phyloP scores from a whole-genome alignment of 2,797 vertebrate species.

The Paratrypauchen microcephalus region DNA sequence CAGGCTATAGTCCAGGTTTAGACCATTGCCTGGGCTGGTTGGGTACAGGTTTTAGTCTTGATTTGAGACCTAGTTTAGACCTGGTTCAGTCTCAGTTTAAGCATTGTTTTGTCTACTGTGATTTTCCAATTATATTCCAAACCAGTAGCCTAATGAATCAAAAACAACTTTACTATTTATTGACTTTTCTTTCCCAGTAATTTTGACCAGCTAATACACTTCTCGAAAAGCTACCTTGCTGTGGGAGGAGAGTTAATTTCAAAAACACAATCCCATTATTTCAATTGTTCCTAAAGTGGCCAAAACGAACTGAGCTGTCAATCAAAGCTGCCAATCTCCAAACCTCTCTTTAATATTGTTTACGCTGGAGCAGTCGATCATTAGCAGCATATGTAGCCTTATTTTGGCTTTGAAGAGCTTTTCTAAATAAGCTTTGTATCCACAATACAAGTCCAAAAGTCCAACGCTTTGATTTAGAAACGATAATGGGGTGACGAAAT shows the following conservation, averaged over 20 bases:
- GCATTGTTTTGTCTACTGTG: no score
- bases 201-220: background rate
- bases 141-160: background rate
- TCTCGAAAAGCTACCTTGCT: background rate
- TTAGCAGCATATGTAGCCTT: background rate
- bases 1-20: no score
- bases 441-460: background rate
- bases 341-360: conserved; percentile 3
- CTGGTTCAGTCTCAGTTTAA: no score
- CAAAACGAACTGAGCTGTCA: background rate
- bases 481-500: background rate
- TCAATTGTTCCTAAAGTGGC: background rate
- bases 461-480: background rate
- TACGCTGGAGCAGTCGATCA: background rate
- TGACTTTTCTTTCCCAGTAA: background rate
- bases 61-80: background rate
- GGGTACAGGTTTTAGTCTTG: background rate
- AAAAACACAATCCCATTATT: conserved; percentile 2
- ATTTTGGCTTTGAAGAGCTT: background rate
- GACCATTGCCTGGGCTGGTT: no score
- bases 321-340: background rate
- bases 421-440: background rate
- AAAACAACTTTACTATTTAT: background rate
- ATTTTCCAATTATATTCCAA: background rate
- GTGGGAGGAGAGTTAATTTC: background rate